phyloP scores from a whole-genome alignment of 2,113 vertebrate species.

The Microcebus murinus region DNA sequence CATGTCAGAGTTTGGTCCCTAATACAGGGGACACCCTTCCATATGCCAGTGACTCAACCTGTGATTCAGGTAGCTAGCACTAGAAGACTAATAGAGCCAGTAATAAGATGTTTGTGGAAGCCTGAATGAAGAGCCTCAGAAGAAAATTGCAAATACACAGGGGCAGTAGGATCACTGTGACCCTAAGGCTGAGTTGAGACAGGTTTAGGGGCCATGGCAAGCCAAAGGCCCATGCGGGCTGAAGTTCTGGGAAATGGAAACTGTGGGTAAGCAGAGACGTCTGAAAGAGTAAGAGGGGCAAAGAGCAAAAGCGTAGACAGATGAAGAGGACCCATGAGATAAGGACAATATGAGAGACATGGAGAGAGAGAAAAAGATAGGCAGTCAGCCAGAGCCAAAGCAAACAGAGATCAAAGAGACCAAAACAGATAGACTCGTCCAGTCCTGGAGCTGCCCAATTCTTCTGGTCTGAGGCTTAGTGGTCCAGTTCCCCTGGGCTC shows the following conservation, averaged over 20 bases:
- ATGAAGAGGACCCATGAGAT: background rate
- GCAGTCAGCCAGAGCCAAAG: background rate
- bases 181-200: background rate
- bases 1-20: background rate
- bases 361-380: background rate
- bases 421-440: background rate
- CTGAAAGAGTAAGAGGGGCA: background rate
- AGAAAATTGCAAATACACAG: background rate
- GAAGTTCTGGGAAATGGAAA: background rate
- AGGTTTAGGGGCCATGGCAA: background rate
- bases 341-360: background rate
- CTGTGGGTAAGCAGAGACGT: background rate
- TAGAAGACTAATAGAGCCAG: background rate
- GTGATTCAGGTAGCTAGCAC: background rate
- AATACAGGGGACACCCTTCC: background rate
- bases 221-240: fast-evolving
- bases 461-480: too few relatives aligned
- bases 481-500: too few relatives aligned
- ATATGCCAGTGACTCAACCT: background rate
- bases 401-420: background rate
- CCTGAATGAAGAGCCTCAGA: background rate
- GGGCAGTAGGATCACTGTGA: background rate
- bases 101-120: background rate
- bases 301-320: background rate
- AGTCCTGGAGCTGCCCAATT: background rate